Conservation (phyloP, 2,797 vertebrate species). For the Florisuga fusca region DNA sequence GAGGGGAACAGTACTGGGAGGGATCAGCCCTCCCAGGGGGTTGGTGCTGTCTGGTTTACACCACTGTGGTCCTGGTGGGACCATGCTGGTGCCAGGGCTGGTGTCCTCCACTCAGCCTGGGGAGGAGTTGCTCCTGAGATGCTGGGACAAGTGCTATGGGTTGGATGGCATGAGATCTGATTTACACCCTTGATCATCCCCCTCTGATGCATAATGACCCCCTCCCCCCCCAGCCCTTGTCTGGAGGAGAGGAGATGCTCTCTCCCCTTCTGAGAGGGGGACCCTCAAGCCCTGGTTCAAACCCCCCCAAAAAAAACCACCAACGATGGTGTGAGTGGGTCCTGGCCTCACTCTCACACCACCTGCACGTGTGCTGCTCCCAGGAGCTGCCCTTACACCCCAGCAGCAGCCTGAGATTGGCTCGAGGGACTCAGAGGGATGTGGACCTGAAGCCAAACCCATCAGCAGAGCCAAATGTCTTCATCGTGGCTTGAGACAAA, state of each 20-base stretch:
- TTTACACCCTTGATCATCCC: neutral
- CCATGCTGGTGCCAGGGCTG: neutral
- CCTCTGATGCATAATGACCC: neutral
- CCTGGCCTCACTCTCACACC: rapidly evolving
- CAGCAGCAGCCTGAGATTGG: neutral
- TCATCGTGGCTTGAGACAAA: rapidly evolving
- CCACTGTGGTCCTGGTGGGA: neutral
- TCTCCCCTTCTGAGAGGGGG: neutral
- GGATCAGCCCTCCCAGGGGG: rapidly evolving
- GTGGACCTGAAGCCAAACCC: neutral
- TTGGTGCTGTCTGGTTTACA: neutral
- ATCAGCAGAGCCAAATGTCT: neutral
- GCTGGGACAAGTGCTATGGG: neutral
- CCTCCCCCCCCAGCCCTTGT: rapidly evolving
- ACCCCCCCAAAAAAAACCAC: rapidly evolving
- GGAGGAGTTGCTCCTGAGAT: neutral
- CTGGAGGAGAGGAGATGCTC: neutral
- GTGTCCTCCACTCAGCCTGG: rapidly evolving
- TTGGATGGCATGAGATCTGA: neutral
- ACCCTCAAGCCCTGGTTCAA: neutral
- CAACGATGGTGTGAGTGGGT: rapidly evolving
- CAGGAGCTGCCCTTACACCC: rapidly evolving
- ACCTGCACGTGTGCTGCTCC: neutral
- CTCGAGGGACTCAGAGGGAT: neutral
- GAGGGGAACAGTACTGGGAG: rapidly evolving